phyloP scores from a whole-genome alignment of 2,113 vertebrate species.

The Rhinoderma darwinii region DNA sequence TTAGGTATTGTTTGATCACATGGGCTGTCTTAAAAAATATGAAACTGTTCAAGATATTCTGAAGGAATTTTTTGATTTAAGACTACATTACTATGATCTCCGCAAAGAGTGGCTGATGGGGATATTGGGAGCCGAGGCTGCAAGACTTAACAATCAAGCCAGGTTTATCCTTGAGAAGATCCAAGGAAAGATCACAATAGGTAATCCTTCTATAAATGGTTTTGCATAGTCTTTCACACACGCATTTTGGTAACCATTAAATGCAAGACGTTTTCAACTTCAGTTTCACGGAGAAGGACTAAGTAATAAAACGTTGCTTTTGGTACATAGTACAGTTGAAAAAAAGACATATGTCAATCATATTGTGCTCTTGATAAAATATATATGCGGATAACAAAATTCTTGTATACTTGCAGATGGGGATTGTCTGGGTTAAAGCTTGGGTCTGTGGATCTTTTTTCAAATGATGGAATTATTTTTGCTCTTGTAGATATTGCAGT shows the following conservation, averaged over 20 bases:
- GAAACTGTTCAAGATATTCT: slow-evolving; percentile 96
- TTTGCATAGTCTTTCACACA: background rate
- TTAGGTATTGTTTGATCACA: slow-evolving; percentile 99
- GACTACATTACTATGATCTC: slow-evolving; percentile 92
- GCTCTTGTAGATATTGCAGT: too few relatives aligned
- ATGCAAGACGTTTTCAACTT: too few relatives aligned
- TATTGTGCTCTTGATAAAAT: too few relatives aligned
- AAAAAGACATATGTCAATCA: too few relatives aligned
- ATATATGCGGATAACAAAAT: too few relatives aligned
- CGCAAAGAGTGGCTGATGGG: slow-evolving; percentile 95
- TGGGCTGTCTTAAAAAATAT: slow-evolving; percentile 98
- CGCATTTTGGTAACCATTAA: background rate
- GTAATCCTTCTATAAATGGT: slow-evolving; percentile 72
- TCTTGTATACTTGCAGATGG: too few relatives aligned
- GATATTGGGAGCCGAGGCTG: slow-evolving; percentile 90
- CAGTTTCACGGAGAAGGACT: too few relatives aligned
- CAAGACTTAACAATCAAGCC: slow-evolving; percentile 96
- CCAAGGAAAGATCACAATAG: slow-evolving; percentile 92
- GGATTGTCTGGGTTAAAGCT: too few relatives aligned
- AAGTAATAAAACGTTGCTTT: too few relatives aligned
- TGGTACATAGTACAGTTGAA: too few relatives aligned
- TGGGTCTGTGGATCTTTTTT: too few relatives aligned
- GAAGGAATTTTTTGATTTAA: slow-evolving; percentile 95
- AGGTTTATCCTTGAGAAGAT: slow-evolving; percentile 98
- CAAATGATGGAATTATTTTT: too few relatives aligned